Conservation (phyloP, 1,140 invertebrate species). For the Grapholita molesta region DNA sequence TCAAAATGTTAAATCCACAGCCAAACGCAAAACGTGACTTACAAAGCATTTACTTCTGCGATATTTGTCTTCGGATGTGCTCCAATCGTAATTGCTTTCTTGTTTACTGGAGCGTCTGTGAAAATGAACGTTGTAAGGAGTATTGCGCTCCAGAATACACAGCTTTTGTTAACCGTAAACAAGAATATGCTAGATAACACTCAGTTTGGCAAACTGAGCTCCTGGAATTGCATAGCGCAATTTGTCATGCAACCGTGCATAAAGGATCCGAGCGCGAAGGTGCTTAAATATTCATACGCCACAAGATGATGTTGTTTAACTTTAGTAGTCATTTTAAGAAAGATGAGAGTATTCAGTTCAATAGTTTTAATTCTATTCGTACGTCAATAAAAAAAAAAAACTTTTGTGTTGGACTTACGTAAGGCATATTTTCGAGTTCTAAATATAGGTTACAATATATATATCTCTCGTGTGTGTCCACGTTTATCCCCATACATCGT, state of each 20-base stretch:
- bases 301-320: not conserved
- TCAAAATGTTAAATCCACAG: not conserved
- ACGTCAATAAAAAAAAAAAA: no score
- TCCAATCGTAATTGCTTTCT: conserved; percentile 8
- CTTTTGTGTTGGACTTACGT: no score
- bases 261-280: not conserved
- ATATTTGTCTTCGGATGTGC: conserved; percentile 14
- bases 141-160: conserved; percentile 3
- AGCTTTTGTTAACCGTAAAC: conserved; percentile 12
- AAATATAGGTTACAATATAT: no score
- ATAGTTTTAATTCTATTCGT: no score
- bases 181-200: conserved; percentile 3
- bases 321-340: not conserved
- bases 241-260: not conserved
- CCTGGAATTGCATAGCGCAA: conserved; percentile 11
- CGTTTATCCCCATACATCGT: no score
- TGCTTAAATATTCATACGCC: not conserved
- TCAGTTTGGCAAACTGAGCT: not conserved
- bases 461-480: no score
- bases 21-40: not conserved
- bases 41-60: not conserved
- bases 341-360: no score
- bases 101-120: not conserved
- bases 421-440: no score
- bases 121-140: conserved; percentile 8